Evolutionary conservation across 2,797 vertebrate genomes (phyloP).

Genomic region (Enteromius viviparus): DNA sequence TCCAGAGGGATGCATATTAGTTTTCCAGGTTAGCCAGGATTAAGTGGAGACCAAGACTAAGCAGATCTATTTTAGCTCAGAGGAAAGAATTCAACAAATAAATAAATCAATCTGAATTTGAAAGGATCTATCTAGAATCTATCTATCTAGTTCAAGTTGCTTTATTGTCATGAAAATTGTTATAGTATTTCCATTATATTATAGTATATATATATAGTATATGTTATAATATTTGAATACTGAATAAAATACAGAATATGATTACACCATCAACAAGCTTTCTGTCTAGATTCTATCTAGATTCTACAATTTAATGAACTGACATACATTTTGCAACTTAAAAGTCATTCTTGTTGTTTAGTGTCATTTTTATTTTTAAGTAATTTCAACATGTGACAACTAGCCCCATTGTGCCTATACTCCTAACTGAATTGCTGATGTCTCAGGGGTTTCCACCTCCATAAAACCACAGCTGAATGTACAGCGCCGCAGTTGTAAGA

Average conservation of each 20-base stretch:
- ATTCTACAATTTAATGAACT: neutral
- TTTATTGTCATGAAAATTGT: no score
- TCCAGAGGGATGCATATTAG: neutral
- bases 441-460: neutral
- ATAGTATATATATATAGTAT: no score
- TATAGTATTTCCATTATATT: no score
- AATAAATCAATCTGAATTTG: neutral
- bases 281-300: neutral
- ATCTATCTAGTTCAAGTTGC: no score
- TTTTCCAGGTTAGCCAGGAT: neutral
- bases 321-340: neutral
- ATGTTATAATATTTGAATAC: no score
- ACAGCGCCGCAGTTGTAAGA: constrained; percentile 1
- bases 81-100: neutral
- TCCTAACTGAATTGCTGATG: constrained; percentile 1
- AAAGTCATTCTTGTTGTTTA: neutral
- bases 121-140: neutral
- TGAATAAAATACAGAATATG: no score
- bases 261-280: no score
- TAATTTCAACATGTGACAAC: neutral
- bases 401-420: neutral
- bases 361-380: neutral
- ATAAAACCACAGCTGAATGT: neutral
- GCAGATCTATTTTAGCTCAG: neutral
- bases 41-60: neutral